Evolutionary conservation across 1,140 invertebrate species (phyloP).

Genomic region (Drusus annulatus): DNA sequence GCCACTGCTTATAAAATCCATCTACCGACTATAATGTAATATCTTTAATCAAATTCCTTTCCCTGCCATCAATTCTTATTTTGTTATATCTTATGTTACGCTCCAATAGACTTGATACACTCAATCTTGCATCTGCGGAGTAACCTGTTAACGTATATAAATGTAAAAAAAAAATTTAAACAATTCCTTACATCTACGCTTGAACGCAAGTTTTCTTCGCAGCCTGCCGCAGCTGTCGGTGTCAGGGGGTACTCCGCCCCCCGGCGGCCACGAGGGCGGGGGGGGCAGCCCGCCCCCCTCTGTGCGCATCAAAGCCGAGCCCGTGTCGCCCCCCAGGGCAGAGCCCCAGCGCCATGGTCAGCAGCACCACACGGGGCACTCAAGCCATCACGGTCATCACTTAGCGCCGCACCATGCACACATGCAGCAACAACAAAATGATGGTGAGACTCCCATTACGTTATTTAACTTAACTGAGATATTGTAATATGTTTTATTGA

Average conservation of each 20-base stretch:
- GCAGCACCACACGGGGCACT: conserved; percentile 69
- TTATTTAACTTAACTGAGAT: no score
- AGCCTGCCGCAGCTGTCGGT: conserved; percentile 85
- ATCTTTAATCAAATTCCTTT: no score
- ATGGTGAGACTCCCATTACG: conserved; percentile 63
- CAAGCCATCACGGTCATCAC: conserved; percentile 61
- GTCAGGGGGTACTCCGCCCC: conserved; percentile 87
- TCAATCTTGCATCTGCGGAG: no score
- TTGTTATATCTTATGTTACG: no score
- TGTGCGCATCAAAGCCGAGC: conserved; percentile 95
- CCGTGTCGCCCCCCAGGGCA: conserved; percentile 88
- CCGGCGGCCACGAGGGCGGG: conserved; percentile 66
- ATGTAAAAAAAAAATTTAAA: neutral
- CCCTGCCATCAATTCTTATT: no score
- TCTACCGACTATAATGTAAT: no score
- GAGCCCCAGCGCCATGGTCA: conserved; percentile 65
- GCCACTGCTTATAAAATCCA: no score
- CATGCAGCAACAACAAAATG: conserved; percentile 68
- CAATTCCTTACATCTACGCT: conserved; percentile 26
- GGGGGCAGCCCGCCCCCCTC: conserved; percentile 69
- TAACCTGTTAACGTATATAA: no score
- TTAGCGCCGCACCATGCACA: conserved; percentile 56
- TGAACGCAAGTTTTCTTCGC: conserved; percentile 49
- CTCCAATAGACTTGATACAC: no score
- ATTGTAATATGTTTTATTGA: no score